Evolutionary conservation across 1,140 invertebrate genomes (phyloP).

Genomic region (Artemia franciscana): DNA sequence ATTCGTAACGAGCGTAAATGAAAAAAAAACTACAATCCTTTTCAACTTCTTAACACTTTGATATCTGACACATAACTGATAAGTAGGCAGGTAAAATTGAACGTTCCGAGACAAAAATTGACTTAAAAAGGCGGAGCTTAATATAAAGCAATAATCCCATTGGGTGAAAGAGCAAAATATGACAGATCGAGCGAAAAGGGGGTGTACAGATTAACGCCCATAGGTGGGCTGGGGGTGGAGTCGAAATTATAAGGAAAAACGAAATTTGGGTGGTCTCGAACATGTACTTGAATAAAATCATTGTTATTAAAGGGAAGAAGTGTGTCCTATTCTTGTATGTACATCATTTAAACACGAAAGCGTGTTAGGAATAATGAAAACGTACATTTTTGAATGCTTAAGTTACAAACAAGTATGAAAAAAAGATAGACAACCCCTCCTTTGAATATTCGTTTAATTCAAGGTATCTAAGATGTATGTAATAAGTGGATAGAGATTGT

Average conservation of each 20-base stretch:
- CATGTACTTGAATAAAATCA: not conserved
- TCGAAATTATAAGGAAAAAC: not conserved
- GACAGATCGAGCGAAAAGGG: not conserved
- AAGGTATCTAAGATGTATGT: no score
- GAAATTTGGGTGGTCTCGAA: not conserved
- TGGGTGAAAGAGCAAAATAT: not conserved
- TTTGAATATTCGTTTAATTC: no score
- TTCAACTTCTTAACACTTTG: not conserved
- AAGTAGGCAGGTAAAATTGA: not conserved
- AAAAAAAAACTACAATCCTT: not conserved
- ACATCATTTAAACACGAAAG: not conserved
- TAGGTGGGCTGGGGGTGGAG: not conserved
- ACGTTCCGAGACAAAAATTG: not conserved
- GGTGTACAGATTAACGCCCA: not conserved
- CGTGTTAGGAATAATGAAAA: not conserved
- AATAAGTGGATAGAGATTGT: no score
- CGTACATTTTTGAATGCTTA: no score
- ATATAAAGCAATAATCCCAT: not conserved
- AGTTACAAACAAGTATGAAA: no score
- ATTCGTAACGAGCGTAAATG: not conserved
- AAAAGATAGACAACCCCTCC: no score
- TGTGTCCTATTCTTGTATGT: not conserved
- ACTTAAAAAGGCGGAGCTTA: not conserved
- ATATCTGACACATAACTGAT: not conserved
- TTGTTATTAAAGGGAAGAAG: not conserved